Percentiles rank a stretch among this genome's conserved stretches.
Conservation (phyloP, 2,888 invertebrate genomes). For the Synergus umbraculus region DNA sequence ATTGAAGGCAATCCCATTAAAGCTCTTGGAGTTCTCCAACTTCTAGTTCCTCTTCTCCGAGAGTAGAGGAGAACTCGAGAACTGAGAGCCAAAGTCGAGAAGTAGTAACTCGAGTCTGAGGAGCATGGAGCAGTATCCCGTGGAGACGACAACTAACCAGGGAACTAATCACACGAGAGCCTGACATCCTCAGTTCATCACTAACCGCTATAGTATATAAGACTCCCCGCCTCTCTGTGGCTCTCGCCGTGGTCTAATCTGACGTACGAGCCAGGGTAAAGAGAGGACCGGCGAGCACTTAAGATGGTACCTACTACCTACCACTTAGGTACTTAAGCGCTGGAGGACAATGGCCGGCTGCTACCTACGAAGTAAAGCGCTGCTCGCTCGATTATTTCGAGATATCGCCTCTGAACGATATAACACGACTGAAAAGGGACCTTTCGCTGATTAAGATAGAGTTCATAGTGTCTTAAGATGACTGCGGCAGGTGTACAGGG, state of each 20-base stretch:
- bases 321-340: constrained; percentile 50
- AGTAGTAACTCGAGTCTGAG: constrained; percentile 49
- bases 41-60: not conserved
- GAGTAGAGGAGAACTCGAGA: constrained; percentile 9
- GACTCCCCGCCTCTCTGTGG: constrained; percentile 22
- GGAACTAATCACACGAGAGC: constrained; percentile 63
- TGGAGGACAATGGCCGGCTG: constrained; percentile 53
- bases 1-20: constrained; percentile 6
- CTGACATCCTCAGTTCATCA: constrained; percentile 52
- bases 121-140: constrained; percentile 62
- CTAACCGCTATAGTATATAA: constrained; percentile 38
- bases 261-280: constrained; percentile 4
- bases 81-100: constrained; percentile 34
- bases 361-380: constrained; percentile 51
- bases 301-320: constrained; percentile 15
- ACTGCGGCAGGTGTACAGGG: constrained; percentile 7
- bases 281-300: constrained; percentile 6
- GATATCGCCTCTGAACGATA: constrained; percentile 47
- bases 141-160: constrained; percentile 66
- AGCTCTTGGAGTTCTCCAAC: constrained; percentile 14
- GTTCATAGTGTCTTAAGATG: constrained; percentile 13
- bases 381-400: constrained; percentile 51
- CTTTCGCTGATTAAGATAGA: constrained; percentile 52
- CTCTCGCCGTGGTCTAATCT: constrained; percentile 36
- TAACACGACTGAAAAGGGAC: constrained; percentile 51